Conservation (phyloP, 2,888 invertebrate species). For the Dromius quadrimaculatus region DNA sequence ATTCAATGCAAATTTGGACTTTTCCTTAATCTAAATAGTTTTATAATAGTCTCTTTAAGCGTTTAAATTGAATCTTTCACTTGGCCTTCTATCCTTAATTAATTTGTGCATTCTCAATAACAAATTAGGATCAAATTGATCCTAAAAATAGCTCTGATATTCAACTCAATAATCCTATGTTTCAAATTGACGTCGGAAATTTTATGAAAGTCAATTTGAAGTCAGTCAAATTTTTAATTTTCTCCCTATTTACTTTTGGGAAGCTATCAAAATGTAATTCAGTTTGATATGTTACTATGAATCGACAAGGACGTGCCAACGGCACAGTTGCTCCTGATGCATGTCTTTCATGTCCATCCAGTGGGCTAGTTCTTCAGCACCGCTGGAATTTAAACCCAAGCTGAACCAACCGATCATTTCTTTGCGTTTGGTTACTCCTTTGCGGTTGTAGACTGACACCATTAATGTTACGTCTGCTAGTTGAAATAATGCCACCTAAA, state of each 20-base stretch:
- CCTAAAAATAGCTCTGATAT: slow-evolving; percentile 28
- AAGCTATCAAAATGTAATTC: slow-evolving; percentile 9
- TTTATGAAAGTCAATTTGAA: slow-evolving; percentile 20
- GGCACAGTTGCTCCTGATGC: slow-evolving; percentile 89
- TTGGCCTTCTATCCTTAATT: slow-evolving; percentile 41
- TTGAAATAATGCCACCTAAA: slow-evolving; percentile 93
- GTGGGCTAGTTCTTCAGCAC: slow-evolving; percentile 91
- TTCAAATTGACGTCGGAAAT: slow-evolving; percentile 21
- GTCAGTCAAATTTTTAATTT: slow-evolving; percentile 17
- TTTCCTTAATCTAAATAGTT: slow-evolving; percentile 45
- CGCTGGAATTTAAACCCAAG: slow-evolving; percentile 90
- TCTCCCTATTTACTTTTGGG: slow-evolving; percentile 9
- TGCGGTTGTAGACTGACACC: slow-evolving; percentile 92
- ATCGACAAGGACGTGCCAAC: slow-evolving; percentile 92
- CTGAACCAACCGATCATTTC: slow-evolving; percentile 99
- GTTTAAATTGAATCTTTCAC: slow-evolving; percentile 42
- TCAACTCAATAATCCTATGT: slow-evolving; percentile 11
- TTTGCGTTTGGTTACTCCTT: slow-evolving; percentile 91
- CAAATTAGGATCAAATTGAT: no score
- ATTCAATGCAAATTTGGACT: slow-evolving; percentile 48
- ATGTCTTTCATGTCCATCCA: slow-evolving; percentile 94
- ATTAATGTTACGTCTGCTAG: slow-evolving; percentile 94
- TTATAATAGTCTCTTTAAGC: slow-evolving; percentile 49
- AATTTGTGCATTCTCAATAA: slow-evolving; percentile 49
- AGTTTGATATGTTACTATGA: slow-evolving; percentile 65